Evolutionary conservation across 2,113 vertebrate species (phyloP), one percentile per base, ranked within the genome.

Genomic region (Phyllopteryx taeniolatus): DNA sequence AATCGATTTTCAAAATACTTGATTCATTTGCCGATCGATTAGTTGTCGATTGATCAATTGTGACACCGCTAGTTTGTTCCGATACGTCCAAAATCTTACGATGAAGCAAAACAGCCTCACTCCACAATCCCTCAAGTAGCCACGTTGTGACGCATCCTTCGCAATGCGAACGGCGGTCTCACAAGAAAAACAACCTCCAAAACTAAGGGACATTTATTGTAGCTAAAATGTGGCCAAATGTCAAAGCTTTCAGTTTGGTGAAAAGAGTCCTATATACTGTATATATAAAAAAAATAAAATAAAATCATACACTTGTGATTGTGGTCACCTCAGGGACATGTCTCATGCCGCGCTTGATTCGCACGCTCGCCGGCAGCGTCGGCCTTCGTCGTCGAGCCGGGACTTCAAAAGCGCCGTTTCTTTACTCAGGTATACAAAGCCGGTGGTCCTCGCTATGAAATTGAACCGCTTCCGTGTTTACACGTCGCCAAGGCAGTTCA

Each of bases 331-430:
- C 71, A 72, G 72, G 73, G 75, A 79, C 64, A 2, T 3, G 51
- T 19, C 47, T 49, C 20, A 69, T 53, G 35, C 33, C 12, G 35
- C 35, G 17, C 83, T 71, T 72, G 71, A 77, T 86, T 86, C 79
- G 80, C 83, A 74, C 79, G 77, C 79, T 81, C 31, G 78, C 78
- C 71, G 76, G 75, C 73, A 74, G 78, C 73, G 1, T 74, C 67
- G 85, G 86, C 88, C 90, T 89, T 87, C 88, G 74, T 79, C 75
- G 81, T 85, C 83, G 81, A 83, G 80, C 75, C 71, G 79, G 59
- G 42, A 84, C 83, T 88, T 88, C 73, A 90, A 86, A 88, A 85
- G 83, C 77, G 4, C 39, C 33, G 75, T 86, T 86, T 86, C 85
- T 85, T 81, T 85, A 75, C 82, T 79, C 72, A 70, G 82, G 82